Conservation (phyloP, 1,140 invertebrate species). For the Leucophenga varia region DNA sequence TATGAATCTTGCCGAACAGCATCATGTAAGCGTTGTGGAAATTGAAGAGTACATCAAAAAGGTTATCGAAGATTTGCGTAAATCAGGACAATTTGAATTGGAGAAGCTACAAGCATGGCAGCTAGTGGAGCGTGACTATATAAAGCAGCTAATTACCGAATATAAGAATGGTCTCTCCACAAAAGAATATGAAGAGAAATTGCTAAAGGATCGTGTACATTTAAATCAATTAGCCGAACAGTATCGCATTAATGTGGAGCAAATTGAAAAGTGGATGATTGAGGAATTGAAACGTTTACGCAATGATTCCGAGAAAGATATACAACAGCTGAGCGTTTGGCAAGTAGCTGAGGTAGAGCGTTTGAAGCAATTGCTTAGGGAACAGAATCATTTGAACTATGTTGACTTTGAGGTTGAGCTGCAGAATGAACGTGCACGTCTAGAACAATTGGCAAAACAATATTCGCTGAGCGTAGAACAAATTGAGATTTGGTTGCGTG, state of each 20-base stretch:
- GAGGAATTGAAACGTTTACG: conserved; percentile 38
- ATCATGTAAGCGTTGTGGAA: conserved; percentile 45
- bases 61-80: conserved; percentile 40
- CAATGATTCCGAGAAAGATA: conserved; percentile 30
- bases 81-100: conserved; percentile 44
- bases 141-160: conserved; percentile 37
- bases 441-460: conserved; percentile 39
- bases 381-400: conserved; percentile 43
- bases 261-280: conserved; percentile 53
- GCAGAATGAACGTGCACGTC: conserved; percentile 36
- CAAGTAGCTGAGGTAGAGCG: conserved; percentile 40
- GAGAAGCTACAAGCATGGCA: conserved; percentile 47
- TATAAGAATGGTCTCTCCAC: conserved; percentile 41
- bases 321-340: conserved; percentile 39
- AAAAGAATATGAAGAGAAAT: conserved; percentile 37
- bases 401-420: conserved; percentile 46
- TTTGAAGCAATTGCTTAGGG: conserved; percentile 34
- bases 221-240: conserved; percentile 42
- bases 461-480: conserved; percentile 47
- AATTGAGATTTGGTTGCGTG: conserved; percentile 42
- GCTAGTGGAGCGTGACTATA: conserved; percentile 43
- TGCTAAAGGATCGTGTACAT: conserved; percentile 38
- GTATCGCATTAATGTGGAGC: conserved; percentile 42
- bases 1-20: conserved; percentile 38
- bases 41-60: conserved; percentile 42